Percentiles rank a stretch among this genome's conserved stretches.
phyloP scores from a whole-genome alignment of 1,140 invertebrate species.

The Drosophila pruinosa region DNA sequence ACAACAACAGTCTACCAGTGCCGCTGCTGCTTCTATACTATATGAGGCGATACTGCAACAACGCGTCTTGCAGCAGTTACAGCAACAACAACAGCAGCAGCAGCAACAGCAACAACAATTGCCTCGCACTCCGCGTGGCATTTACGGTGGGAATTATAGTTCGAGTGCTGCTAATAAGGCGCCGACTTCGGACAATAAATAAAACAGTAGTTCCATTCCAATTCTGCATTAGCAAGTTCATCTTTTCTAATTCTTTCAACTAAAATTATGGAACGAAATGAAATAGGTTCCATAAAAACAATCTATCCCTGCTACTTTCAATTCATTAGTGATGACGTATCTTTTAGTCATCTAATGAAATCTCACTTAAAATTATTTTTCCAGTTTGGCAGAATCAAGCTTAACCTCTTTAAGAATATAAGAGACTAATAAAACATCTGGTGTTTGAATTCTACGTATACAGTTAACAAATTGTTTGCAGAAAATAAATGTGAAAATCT shows the following conservation, averaged over 20 bases:
- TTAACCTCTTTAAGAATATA: too few relatives aligned
- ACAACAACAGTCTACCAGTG: slow-evolving; percentile 5
- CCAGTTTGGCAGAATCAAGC: too few relatives aligned
- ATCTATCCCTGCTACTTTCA: too few relatives aligned
- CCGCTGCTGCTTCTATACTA: slow-evolving; percentile 41
- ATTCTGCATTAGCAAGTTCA: neutral
- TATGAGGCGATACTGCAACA: slow-evolving; percentile 41
- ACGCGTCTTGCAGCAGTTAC: slow-evolving; percentile 43
- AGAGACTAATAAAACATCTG: too few relatives aligned
- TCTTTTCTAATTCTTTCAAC: slow-evolving; percentile 86
- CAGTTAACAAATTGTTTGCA: too few relatives aligned
- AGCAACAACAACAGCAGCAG: slow-evolving; percentile 33
- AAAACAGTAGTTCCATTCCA: neutral
- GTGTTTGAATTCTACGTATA: too few relatives aligned
- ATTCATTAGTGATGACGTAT: too few relatives aligned
- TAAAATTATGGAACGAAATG: too few relatives aligned
- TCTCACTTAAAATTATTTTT: too few relatives aligned
- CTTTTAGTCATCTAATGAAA: too few relatives aligned
- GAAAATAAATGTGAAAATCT: too few relatives aligned
- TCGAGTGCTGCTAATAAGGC: slow-evolving; percentile 18
- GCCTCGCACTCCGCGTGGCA: slow-evolving; percentile 33
- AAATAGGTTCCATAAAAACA: too few relatives aligned
- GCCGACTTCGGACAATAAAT: slow-evolving; percentile 22
- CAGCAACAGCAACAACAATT: slow-evolving; percentile 35
- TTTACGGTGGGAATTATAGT: slow-evolving; percentile 38